Evolutionary conservation across 2,797 vertebrate species (phyloP).

Genomic region (Remorina albescens): DNA sequence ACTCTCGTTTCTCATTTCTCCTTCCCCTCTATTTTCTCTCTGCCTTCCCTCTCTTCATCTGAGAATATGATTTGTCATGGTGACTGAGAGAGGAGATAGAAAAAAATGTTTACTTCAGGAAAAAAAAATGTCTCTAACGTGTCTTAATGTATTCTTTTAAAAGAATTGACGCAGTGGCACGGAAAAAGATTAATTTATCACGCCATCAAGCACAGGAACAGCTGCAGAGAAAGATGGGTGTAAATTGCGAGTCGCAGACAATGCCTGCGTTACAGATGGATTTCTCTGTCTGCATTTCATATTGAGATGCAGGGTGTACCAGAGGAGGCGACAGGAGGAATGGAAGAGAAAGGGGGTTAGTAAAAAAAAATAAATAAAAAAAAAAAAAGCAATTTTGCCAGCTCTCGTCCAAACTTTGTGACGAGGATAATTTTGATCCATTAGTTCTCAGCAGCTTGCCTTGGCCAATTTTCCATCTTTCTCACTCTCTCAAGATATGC

Average conservation of each 20-base stretch:
- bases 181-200: constrained; percentile 91
- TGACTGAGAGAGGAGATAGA: constrained; percentile 82
- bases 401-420: constrained; percentile 87
- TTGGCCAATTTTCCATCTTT: constrained; percentile 83
- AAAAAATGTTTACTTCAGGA: constrained; percentile 83
- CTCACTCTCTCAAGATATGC: constrained; percentile 79
- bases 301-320: constrained; percentile 77
- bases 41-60: constrained; percentile 77
- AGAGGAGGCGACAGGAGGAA: constrained; percentile 48
- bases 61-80: constrained; percentile 88
- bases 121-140: constrained; percentile 79
- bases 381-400: constrained; percentile 85
- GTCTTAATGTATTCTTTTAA: constrained; percentile 90
- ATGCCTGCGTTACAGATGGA: constrained; percentile 87
- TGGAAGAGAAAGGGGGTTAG: constrained; percentile 58
- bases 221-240: constrained; percentile 87
- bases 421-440: constrained; percentile 88
- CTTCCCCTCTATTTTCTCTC: constrained; percentile 39
- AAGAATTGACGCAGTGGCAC: constrained; percentile 87
- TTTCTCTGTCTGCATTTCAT: constrained; percentile 87
- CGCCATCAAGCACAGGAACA: constrained; percentile 89
- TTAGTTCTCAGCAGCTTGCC: constrained; percentile 84
- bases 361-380: constrained; percentile 75
- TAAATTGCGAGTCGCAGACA: constrained; percentile 88
- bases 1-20: constrained; percentile 48